Evolutionary conservation across 2,797 vertebrate species (phyloP).

Genomic region (Hoplostethus atlanticus): DNA sequence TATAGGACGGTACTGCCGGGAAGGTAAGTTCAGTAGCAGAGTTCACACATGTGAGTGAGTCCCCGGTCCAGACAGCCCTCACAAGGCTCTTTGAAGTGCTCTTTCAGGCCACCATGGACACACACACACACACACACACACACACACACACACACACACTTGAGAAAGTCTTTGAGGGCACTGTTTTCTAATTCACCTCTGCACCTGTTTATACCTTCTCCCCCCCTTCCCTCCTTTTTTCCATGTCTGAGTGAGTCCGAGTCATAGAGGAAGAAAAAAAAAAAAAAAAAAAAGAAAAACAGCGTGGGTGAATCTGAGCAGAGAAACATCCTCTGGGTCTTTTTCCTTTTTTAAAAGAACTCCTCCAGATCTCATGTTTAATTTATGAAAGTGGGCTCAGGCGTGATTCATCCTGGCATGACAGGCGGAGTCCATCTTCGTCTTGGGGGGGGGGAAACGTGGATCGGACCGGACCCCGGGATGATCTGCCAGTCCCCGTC

Average conservation of each 20-base stretch:
- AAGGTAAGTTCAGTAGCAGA: slow-evolving; percentile 46
- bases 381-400: slow-evolving; percentile 85
- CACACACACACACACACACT: slow-evolving; percentile 69
- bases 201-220: slow-evolving; percentile 82
- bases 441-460: slow-evolving; percentile 63
- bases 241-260: slow-evolving; percentile 82
- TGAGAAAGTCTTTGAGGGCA: slow-evolving; percentile 80
- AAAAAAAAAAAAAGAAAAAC: slow-evolving; percentile 71
- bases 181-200: slow-evolving; percentile 83
- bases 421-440: slow-evolving; percentile 84
- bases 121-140: no score
- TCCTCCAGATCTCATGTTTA: slow-evolving; percentile 88
- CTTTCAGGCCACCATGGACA: slow-evolving; percentile 73
- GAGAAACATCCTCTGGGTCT: slow-evolving; percentile 87
- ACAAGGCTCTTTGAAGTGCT: slow-evolving; percentile 75
- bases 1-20: slow-evolving; percentile 53
- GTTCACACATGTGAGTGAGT: slow-evolving; percentile 58
- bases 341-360: slow-evolving; percentile 86
- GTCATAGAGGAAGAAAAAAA: slow-evolving; percentile 60
- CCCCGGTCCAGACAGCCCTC: slow-evolving; percentile 70
- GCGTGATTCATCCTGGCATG: slow-evolving; percentile 85
- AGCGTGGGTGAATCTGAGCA: slow-evolving; percentile 87
- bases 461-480: slow-evolving; percentile 79
- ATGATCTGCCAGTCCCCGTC: slow-evolving; percentile 69
- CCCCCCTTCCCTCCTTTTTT: slow-evolving; percentile 67